Evolutionary conservation across 2,888 invertebrate genomes (phyloP).

Genomic region (Thecophora atra): DNA sequence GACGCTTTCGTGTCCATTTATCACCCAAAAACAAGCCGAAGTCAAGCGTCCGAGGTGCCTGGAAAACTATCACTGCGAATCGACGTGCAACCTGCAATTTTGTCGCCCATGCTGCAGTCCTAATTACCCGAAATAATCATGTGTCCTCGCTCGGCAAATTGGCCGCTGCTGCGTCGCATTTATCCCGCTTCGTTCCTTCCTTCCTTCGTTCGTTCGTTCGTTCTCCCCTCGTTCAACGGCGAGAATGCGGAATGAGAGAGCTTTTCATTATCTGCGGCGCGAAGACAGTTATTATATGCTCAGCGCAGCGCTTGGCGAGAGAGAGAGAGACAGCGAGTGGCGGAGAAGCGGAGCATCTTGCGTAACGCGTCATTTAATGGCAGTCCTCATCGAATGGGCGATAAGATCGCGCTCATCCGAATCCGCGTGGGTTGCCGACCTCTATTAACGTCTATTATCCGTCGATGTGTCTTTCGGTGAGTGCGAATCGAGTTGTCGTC

Average conservation of each 20-base stretch:
- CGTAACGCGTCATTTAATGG: conserved; percentile 25
- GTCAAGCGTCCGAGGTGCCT: conserved; percentile 13
- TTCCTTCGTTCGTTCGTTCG: not conserved
- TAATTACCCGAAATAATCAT: conserved; percentile 35
- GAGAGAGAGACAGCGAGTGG: no score
- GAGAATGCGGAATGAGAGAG: conserved; percentile 3
- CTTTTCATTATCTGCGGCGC: conserved; percentile 10
- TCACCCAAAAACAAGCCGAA: conserved; percentile 23
- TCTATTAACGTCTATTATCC: conserved; percentile 35
- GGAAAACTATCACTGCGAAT: conserved; percentile 38
- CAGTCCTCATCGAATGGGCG: conserved; percentile 27
- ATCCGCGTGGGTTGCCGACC: conserved; percentile 32
- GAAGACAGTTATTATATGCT: conserved; percentile 14
- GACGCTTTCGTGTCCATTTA: conserved; percentile 13
- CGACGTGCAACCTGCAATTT: conserved; percentile 34
- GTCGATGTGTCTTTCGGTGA: conserved; percentile 31
- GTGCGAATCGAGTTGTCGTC: conserved; percentile 13
- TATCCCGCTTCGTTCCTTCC: not conserved
- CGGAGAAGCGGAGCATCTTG: conserved; percentile 28
- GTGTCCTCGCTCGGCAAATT: conserved; percentile 26
- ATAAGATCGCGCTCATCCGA: conserved; percentile 35
- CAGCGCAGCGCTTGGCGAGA: not conserved
- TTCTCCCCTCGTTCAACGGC: not conserved
- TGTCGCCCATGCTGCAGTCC: conserved; percentile 34
- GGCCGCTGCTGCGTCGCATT: conserved; percentile 4